phyloP scores from a whole-genome alignment of 2,888 invertebrate genomes.

The Cheilosia soror region DNA sequence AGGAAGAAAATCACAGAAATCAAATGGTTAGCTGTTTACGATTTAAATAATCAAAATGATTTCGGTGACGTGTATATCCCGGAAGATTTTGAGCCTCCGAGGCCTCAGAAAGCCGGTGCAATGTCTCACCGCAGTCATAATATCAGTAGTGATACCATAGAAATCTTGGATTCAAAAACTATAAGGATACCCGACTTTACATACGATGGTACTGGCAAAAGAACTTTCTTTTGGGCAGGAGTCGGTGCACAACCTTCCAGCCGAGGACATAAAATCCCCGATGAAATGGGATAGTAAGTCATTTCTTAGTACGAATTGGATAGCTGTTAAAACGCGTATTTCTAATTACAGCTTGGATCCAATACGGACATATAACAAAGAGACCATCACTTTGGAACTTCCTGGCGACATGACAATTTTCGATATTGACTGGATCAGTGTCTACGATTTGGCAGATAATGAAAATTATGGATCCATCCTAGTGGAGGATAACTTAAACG shows the following conservation, averaged over 20 bases:
- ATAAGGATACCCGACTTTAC: conserved; percentile 90
- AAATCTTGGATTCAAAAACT: conserved; percentile 92
- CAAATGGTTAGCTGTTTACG: conserved; percentile 95
- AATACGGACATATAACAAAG: conserved; percentile 88
- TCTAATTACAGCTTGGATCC: conserved; percentile 88
- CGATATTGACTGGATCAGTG: conserved; percentile 92
- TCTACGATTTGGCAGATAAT: conserved; percentile 89
- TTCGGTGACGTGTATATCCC: conserved; percentile 96
- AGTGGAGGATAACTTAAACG: conserved; percentile 92
- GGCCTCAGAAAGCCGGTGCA: conserved; percentile 86
- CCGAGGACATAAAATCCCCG: conserved; percentile 92
- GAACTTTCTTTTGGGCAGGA: conserved; percentile 94
- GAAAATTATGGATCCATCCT: conserved; percentile 90
- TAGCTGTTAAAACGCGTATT: neutral
- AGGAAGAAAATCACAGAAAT: conserved; percentile 93
- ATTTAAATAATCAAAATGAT: conserved; percentile 92
- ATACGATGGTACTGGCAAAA: conserved; percentile 91
- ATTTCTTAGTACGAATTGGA: neutral
- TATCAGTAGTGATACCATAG: conserved; percentile 89
- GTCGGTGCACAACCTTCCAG: conserved; percentile 94
- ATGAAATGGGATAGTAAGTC: conserved; percentile 96
- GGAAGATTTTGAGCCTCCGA: conserved; percentile 94
- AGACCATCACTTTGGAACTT: conserved; percentile 89
- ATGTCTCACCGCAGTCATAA: conserved; percentile 87
- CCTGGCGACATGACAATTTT: conserved; percentile 93